Evolutionary conservation across 1,140 invertebrate genomes (phyloP), one percentile per base, ranked within the genome.

Genomic region (Temnothorax curvispinosus): DNA sequence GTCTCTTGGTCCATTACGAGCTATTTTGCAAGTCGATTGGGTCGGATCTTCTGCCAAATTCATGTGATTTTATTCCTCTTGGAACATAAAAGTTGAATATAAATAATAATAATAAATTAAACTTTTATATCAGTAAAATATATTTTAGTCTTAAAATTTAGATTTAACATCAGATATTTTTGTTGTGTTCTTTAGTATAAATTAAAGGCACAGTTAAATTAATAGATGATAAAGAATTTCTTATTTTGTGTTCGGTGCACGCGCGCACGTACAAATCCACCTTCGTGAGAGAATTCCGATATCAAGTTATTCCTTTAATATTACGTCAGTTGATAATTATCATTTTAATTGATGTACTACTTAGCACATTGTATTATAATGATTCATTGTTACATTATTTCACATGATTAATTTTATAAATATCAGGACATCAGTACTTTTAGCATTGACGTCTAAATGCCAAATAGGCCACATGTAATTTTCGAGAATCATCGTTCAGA

Each of bases 251-350:
- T 80, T 56, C 35, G 21, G 1, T 11, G 13, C 69, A 82, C 38
- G 60, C 32, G 4, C 32, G 60, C 47, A 72, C 21, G 52, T 60
- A 7, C 41, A 41, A 35, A 54, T 47, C 54, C 35, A 74, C 15
- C 50, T 84, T 50, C 44, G 69, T 60, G 69, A 84, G 69, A 44
- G 18, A 84, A 84, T 84, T 84, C 32, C 27, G 8, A 18, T 38
- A 62, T 41, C 44, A 27, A 27, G 13, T 84, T 35, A 82, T 47
- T 75, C 54, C n/a, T 58, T 58, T 75, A 84, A 75, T 50, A 27
- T 62, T 60, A 50, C 47, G 27, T 84, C 69, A 84, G 8, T 9
- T 50, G 38, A 15, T 81, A 54, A 81, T 81, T 67, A 47, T 18
- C 27, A 58, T n/a, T 38, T 18, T 60, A 47, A 32, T 35, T 21